Base-by-base conservation (phyloP, 2,888 invertebrate genomes). In the Monopis laevigella region DNA sequence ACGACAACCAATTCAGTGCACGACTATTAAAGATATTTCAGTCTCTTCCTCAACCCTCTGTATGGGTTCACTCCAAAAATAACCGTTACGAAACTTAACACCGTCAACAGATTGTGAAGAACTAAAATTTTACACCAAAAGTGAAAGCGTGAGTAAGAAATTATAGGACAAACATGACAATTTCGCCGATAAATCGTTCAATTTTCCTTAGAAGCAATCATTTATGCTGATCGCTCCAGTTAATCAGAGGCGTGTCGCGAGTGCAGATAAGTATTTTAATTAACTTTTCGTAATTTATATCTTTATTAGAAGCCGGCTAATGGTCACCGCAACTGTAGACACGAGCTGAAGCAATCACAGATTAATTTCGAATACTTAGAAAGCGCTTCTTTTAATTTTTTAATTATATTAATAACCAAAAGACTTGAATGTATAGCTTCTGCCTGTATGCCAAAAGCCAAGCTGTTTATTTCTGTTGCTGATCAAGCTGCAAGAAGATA, bases 211-310 rank as follows among this genome's bases (percentile, higher is more conserved):
- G 16, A 32, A 32, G 32, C 32, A 13, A 32, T 32, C 16, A 32
- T 17, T 32, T 32, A 32, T 17, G 7, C 65, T 54, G 51, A 53
- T 49, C 50, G 46, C 51, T 44, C 46, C 14, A 14, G 32, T 32
- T 44, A 50, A 51, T 56, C 57, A 52, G 27, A 26, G 56, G 55
- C 60, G 54, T 59, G 58, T 57, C 55, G 53, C 54, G 50, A 45
- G 46, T 36, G 44, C 43, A 60, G 74, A 72, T 73, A 73, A 72
- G 62, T 63, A 60, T 65, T 74, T 74, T 78, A 78, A 77, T 77
- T 73, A 75, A 72, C 62, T 72, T 75, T 72, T 69, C 59, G 65
- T 70, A 69, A 74, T 73, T 74, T 74, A 78, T 77, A 73, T 73
- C 73, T 77, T 66, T 71, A 77, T 75, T 72, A 70, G 61, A 65